Base-by-base conservation (phyloP, 2,888 invertebrate genomes). In the Coenonympha glycerion region DNA sequence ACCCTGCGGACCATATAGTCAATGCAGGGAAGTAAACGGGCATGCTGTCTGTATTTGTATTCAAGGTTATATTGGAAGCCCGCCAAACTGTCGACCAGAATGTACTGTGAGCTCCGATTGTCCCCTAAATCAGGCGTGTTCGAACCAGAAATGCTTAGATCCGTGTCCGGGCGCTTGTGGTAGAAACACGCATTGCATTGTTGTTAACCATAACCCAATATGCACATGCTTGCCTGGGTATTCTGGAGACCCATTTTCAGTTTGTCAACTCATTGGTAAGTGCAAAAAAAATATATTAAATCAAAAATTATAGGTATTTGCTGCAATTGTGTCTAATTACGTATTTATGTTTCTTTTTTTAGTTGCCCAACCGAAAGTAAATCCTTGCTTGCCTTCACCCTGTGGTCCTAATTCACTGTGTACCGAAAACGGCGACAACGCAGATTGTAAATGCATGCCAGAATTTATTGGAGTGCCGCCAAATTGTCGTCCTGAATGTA, bases 81-180 rank as follows among this genome's bases (percentile, higher is more conserved):
- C 93, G 41, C 93, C 93, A 22, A 89, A 90, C 56, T 94, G 94
- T 66, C 89, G 93, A 39, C 94, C 94, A 0, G 94, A 95, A 78
- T 95, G 95, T 73, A 88, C 92, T 34, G 87, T 92, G 18, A 94
- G 93, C 72, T 90, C 91, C 0, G 94, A 94, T 57, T 94, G 94
- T 69, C 76, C 89, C 4, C 73, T 90, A 46, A 87, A 91, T 63
- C 89, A 84, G 62, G 92, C 94, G 41, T 96, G 95, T 71, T 89
- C 93, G 6, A 90, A 91, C 61, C 92, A 91, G 64, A 93, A 92
- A 77, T 95, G 95, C 68, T 81, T 87, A 36, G 91, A 94, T 70
- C 94, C 94, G 16, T 94, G 94, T 63, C 89, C 90, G 13, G 92
- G 93, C 59, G 91, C 91, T 31, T 92, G 95, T 71, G 94, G 93